Evolutionary conservation across 1,140 invertebrate species (phyloP).

Genomic region (Belonocnema kinseyi): DNA sequence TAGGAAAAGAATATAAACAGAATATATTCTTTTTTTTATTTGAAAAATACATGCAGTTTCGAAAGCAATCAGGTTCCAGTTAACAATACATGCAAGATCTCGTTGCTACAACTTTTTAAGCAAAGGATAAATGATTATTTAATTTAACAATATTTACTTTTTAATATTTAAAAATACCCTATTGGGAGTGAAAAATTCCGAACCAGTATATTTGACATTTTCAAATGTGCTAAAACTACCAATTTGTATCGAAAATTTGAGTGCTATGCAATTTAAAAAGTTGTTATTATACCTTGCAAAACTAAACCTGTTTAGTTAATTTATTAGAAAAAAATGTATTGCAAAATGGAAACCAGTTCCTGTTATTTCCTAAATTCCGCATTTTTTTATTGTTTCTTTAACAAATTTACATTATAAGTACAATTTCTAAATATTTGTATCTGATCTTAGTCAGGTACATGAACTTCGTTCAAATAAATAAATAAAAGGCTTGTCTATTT

Average conservation of each 20-base stretch:
- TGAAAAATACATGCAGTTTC: no score
- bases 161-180: no score
- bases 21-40: no score
- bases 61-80: background rate
- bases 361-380: background rate
- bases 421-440: no score
- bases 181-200: background rate
- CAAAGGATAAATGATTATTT: no score
- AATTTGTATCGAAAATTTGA: no score
- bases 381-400: background rate
- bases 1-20: no score
- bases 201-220: background rate
- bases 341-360: conserved; percentile 23
- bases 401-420: no score
- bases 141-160: no score
- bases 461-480: background rate
- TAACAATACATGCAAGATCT: no score
- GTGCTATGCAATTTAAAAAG: conserved; percentile 1
- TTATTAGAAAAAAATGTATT: conserved; percentile 7
- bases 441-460: no score
- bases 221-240: background rate
- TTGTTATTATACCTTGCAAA: conserved; percentile 7
- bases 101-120: no score
- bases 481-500: background rate
- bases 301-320: conserved; percentile 17